A percentile compares a stretch with the other conserved stretches of the same genome.
These are phyloP conservation scores for Petrosia ficiformis DNA, from an alignment of 37 sponge, comb jelly and placozoan genomes.

Conservation along the genomic window DNA sequence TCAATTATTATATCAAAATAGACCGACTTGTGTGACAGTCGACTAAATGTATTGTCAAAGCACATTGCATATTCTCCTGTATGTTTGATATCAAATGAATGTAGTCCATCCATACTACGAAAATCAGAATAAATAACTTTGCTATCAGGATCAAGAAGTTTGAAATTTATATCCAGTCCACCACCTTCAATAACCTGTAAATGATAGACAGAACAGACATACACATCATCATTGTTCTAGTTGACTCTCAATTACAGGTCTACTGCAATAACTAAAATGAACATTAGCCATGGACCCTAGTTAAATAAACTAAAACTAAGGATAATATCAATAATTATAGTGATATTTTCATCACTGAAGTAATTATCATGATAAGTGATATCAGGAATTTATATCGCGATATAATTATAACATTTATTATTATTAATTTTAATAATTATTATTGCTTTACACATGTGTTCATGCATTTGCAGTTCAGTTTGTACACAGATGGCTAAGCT, in stretches of 20 bases:
- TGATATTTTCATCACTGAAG: too few species aligned
- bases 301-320: not conserved
- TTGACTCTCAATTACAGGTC: too few species aligned
- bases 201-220: not conserved
- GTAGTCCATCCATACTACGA: slow-evolving; percentile 48
- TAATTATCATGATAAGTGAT: too few species aligned
- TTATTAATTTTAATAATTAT: too few species aligned
- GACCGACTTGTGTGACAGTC: slow-evolving; percentile 30
- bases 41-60: slow-evolving; percentile 73
- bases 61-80: slow-evolving; percentile 80
- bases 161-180: slow-evolving; percentile 71
- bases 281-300: not conserved
- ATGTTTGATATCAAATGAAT: slow-evolving; percentile 56
- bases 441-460: too few species aligned
- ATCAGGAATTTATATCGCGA: too few species aligned
- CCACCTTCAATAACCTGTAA: slow-evolving; percentile 75
- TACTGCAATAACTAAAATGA: too few species aligned
- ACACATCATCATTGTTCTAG: not conserved
- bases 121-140: slow-evolving; percentile 29
- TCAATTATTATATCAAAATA: slow-evolving; percentile 68
- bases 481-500: too few species aligned
- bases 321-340: too few species aligned
- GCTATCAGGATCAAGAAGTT: slow-evolving; percentile 35
- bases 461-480: too few species aligned
- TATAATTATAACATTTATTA: too few species aligned